Evolutionary conservation across 1,140 invertebrate genomes (phyloP).

Genomic region (Solenopsis fugax): DNA sequence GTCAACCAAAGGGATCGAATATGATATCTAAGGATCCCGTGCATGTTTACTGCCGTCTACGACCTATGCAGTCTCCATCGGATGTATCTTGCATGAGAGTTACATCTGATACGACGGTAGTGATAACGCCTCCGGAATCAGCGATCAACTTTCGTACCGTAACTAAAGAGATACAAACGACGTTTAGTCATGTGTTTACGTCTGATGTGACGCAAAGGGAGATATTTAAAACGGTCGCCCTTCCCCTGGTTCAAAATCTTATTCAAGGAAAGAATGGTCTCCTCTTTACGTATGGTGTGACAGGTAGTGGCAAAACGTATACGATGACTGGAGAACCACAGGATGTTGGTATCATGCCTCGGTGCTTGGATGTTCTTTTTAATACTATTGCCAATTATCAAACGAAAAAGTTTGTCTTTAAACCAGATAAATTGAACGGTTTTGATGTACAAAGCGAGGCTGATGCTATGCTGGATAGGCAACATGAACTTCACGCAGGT

Average conservation of each 20-base stretch:
- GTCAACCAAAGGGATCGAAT: conserved; percentile 75
- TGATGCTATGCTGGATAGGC: conserved; percentile 94
- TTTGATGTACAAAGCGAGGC: conserved; percentile 96
- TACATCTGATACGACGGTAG: conserved; percentile 90
- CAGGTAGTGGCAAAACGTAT: conserved; percentile 98
- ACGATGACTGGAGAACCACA: conserved; percentile 95
- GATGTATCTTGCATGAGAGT: conserved; percentile 92
- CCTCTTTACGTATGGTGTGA: conserved; percentile 98
- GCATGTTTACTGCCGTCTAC: conserved; percentile 94
- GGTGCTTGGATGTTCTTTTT: conserved; percentile 96
- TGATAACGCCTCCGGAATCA: conserved; percentile 90
- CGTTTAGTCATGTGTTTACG: conserved; percentile 95
- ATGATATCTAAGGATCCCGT: conserved; percentile 89
- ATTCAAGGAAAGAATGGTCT: conserved; percentile 95
- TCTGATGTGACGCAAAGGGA: conserved; percentile 92
- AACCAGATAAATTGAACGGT: conserved; percentile 96
- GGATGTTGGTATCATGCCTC: conserved; percentile 95
- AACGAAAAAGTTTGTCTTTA: conserved; percentile 95
- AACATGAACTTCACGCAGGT: conserved; percentile 85
- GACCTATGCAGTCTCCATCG: conserved; percentile 90
- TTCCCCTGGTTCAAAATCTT: conserved; percentile 94
- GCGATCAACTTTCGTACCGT: conserved; percentile 89
- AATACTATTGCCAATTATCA: conserved; percentile 94
- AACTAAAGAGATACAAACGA: conserved; percentile 91
- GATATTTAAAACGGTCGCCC: conserved; percentile 94